Base-by-base conservation (phyloP, 2,797 vertebrate species). In the Poeciliopsis paucimaculata region DNA sequence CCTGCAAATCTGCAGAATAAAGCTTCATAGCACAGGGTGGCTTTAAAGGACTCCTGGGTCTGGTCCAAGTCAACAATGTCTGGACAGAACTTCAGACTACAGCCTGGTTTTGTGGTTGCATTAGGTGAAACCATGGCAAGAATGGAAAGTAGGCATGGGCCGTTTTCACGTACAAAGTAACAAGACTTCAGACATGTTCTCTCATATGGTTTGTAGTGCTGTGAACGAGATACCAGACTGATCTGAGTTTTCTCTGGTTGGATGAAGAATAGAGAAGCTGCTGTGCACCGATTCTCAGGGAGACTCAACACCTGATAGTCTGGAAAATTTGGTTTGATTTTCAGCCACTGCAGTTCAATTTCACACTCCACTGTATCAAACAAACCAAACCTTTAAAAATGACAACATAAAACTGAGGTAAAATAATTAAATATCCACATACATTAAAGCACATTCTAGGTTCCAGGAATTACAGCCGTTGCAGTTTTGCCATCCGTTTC, bases 371-470 rank as follows among this genome's bases (percentile, higher is more conserved):
- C 51, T 26, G 3, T 4, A 53, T 10, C 23, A 53, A 53, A 53
- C 51, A 26, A 53, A 53, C 23, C 26, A 53, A 53, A 4, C 6
- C 23, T 26, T 26, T 53, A 26, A 10, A 53, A 53, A 26, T 2
- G 9, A 43, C 12, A 41, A 66, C 16, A 20, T 36, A 66, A 66
- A 39, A 39, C 60, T 39, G 28, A 0, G 16, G 16, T 16, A 39
- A 36, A 4, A 76, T 3, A 31, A 81, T 90, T 53, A 92, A 91
- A 87, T 87, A 92, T 92, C 90, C 12, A 90, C 85, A 84, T 57
- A 16, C 45, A 75, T 77, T 75, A 66, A 70, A 81, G 83, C 79
- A 46, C 53, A 23, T 77, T 76, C n/a, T 53, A 13, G 26, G 45
- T 77, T 60, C 2, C 0, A 77, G 34, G 73, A 41, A 73, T 75